Conservation (phyloP, 1,140 invertebrate species). For the Heliconius nattereri region DNA sequence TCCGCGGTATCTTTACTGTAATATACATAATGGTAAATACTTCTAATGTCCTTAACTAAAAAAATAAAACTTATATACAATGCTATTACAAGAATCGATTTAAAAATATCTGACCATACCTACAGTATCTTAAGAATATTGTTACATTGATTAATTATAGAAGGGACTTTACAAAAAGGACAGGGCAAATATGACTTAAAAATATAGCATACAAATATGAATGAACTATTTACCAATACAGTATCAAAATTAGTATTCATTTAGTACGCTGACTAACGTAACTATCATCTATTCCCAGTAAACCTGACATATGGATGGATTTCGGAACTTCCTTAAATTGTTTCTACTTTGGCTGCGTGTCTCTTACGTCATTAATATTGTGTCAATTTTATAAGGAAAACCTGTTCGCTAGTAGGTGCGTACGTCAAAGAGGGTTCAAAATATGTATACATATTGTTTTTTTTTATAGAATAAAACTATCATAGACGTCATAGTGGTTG, state of each 20-base stretch:
- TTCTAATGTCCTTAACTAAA: too few relatives aligned
- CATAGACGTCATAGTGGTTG: too few relatives aligned
- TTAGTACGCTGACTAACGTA: not conserved
- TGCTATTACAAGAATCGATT: too few relatives aligned
- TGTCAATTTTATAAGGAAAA: slow-evolving; percentile 7
- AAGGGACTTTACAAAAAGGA: too few relatives aligned
- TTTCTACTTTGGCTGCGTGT: not conserved
- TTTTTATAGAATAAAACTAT: too few relatives aligned
- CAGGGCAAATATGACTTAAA: too few relatives aligned
- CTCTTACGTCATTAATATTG: not conserved
- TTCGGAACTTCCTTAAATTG: slow-evolving; percentile 22
- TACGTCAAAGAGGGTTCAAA: not conserved
- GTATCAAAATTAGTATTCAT: slow-evolving; percentile 5
- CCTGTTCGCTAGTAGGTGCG: not conserved
- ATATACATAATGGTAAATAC: not conserved
- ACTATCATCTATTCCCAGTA: slow-evolving; percentile 1
- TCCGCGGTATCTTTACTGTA: slow-evolving; percentile 19
- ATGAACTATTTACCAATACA: not conserved
- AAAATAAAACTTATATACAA: too few relatives aligned
- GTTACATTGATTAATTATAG: too few relatives aligned
- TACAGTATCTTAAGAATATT: too few relatives aligned
- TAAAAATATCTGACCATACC: too few relatives aligned
- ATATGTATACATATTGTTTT: not conserved
- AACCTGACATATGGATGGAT: not conserved
- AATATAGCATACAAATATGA: not conserved